Evolutionary conservation across 2,888 invertebrate species (phyloP), one percentile per base, ranked within the genome.

Genomic region (Ellobium chinense): DNA sequence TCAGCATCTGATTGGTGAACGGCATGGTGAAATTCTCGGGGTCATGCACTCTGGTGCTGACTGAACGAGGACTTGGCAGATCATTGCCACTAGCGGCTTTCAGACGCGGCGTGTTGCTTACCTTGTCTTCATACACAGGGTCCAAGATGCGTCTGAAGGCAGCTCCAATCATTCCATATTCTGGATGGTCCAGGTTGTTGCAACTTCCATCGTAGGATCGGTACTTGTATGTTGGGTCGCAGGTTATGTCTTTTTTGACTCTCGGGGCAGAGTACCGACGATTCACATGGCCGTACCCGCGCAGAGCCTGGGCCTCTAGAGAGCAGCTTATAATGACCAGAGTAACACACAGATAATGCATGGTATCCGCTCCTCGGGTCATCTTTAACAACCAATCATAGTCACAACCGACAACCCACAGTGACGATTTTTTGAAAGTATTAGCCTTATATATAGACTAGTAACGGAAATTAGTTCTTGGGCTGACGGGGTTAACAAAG

Each of bases 21-120:
- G 21, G 46, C 46, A 1, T n/a, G 12, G 76, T 82, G 70, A 4
- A 70, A 21, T 21, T 56, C 9, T 4, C 82, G 62, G 62, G 7
- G 34, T 39, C 74, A 34, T 74, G 74, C 9, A 80, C 74, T 58
- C 9, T 21, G 12, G 7, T 56, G 68, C 82, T 82, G 60, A 82
- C 60, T 18, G 69, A 29, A 2, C 75, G 27, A n/a, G 75, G 46
- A 12, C 46, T 74, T 12, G 82, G 82, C 36, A 82, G 75, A 46
- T 7, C 46, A 18, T 60, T 7, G 27, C 39, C 34, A n/a, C n/a
- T n/a, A n/a, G 14, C 9, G 29, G 4, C 36, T 34, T 29, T 2
- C 46, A 60, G 65, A 14, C 54, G 14, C n/a, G 37, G 78, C 18
- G 60, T 27, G 7, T 34, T 21, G 29, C 39, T 12, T 36, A 34